phyloP scores from a whole-genome alignment of 2,888 invertebrate species.

The Monopis laevigella region DNA sequence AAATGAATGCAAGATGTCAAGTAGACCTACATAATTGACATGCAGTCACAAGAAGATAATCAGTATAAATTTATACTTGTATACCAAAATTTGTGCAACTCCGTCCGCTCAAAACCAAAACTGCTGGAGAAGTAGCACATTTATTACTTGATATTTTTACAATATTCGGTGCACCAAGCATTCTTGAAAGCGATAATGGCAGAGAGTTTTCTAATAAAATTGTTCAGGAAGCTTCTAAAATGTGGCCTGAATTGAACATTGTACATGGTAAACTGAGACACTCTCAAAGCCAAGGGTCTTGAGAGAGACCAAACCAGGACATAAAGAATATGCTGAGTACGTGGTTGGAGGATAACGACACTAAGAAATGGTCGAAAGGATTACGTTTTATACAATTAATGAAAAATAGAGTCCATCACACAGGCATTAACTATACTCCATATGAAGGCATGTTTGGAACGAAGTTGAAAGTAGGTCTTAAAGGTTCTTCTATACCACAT shows the following conservation, averaged over 20 bases:
- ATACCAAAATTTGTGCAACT: too few relatives aligned
- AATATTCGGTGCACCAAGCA: slow-evolving; percentile 30
- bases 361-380: slow-evolving; percentile 36
- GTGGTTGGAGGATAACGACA: slow-evolving; percentile 32
- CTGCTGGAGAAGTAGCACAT: slow-evolving; percentile 34
- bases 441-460: slow-evolving; percentile 33
- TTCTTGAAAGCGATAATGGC: slow-evolving; percentile 31
- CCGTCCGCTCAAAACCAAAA: too few relatives aligned
- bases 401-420: slow-evolving; percentile 36
- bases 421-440: slow-evolving; percentile 29
- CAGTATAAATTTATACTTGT: too few relatives aligned
- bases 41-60: too few relatives aligned
- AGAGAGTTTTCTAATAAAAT: slow-evolving; percentile 27
- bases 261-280: slow-evolving; percentile 34
- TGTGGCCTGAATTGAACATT: slow-evolving; percentile 32
- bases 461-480: slow-evolving; percentile 18
- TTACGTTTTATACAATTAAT: slow-evolving; percentile 34
- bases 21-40: too few relatives aligned
- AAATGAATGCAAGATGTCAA: slow-evolving; percentile 30
- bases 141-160: slow-evolving; percentile 32
- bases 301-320: slow-evolving; percentile 32
- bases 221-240: slow-evolving; percentile 20
- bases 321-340: slow-evolving; percentile 31
- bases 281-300: slow-evolving; percentile 28
- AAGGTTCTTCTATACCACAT: slow-evolving; percentile 14